These are phyloP conservation scores for Cryptotermes secundus DNA, from an alignment of 1,140 invertebrate genomes.

Conservation along the genomic window DNA sequence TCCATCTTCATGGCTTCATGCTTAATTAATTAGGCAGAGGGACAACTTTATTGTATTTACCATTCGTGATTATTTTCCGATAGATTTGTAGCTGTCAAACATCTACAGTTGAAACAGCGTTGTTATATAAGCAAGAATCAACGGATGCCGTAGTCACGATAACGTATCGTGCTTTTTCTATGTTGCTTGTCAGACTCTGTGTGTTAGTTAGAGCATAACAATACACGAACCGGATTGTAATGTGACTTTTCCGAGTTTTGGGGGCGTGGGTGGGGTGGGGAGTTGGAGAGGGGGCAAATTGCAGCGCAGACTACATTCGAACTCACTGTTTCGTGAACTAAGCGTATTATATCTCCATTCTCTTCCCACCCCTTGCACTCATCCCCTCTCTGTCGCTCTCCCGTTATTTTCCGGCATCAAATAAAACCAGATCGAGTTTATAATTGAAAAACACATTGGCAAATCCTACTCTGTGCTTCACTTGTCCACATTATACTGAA, in stretches of 20 bases:
- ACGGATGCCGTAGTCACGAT: neutral
- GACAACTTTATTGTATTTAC: no score
- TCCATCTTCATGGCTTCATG: no score
- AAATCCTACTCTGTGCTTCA: constrained; percentile 21
- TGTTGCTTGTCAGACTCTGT: neutral
- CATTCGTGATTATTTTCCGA: no score
- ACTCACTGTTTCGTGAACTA: constrained; percentile 28
- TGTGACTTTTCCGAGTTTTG: neutral
- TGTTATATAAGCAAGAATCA: neutral
- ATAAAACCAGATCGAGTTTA: constrained; percentile 34
- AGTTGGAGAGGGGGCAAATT: neutral
- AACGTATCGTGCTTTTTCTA: neutral
- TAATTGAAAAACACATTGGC: constrained; percentile 31
- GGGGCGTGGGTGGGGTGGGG: neutral
- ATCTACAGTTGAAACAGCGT: no score
- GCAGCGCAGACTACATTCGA: constrained; percentile 22
- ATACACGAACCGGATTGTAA: neutral
- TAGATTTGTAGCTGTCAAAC: no score
- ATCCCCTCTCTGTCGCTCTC: neutral
- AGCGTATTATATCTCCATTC: constrained; percentile 26
- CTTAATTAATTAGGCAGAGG: no score
- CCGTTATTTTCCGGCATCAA: constrained; percentile 21
- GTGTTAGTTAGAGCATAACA: constrained; percentile 10
- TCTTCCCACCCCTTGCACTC: neutral
- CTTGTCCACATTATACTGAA: constrained; percentile 30